Conservation (phyloP, 2,888 invertebrate genomes). For the Eupithecia insigniata region DNA sequence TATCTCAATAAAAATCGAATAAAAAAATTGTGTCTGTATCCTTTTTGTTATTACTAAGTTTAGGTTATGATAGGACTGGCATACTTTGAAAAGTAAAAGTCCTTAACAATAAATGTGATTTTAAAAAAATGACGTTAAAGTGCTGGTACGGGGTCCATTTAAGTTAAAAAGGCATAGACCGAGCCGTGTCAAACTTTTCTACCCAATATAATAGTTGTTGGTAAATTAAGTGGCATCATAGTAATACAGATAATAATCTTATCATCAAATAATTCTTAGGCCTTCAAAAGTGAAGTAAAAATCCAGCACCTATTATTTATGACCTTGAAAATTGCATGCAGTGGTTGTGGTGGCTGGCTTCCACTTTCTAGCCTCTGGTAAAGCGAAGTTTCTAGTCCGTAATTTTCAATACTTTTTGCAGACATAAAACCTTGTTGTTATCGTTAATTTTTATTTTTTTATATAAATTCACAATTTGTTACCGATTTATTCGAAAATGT, state of each 20-base stretch:
- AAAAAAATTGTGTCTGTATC: too few relatives aligned
- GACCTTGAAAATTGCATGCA: slow-evolving; percentile 83
- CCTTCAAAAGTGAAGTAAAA: not conserved
- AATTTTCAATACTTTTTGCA: not conserved
- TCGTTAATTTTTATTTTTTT: not conserved
- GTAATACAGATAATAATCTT: not conserved
- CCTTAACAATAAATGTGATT: too few relatives aligned
- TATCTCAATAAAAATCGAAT: too few relatives aligned
- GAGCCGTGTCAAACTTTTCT: not conserved
- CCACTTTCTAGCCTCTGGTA: slow-evolving; percentile 77
- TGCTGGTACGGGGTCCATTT: not conserved
- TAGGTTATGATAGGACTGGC: too few relatives aligned
- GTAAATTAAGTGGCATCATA: not conserved
- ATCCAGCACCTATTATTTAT: slow-evolving; percentile 76
- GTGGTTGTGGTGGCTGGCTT: slow-evolving; percentile 80
- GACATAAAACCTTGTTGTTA: not conserved
- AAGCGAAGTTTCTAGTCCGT: slow-evolving; percentile 65
- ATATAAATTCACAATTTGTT: too few relatives aligned
- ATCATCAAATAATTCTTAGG: not conserved
- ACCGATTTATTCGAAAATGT: too few relatives aligned
- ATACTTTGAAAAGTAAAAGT: too few relatives aligned
- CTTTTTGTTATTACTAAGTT: too few relatives aligned
- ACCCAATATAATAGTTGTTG: not conserved
- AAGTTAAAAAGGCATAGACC: not conserved
- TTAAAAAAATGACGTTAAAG: too few relatives aligned